phyloP scores from a whole-genome alignment of 2,113 vertebrate genomes.

The Tichodroma muraria region DNA sequence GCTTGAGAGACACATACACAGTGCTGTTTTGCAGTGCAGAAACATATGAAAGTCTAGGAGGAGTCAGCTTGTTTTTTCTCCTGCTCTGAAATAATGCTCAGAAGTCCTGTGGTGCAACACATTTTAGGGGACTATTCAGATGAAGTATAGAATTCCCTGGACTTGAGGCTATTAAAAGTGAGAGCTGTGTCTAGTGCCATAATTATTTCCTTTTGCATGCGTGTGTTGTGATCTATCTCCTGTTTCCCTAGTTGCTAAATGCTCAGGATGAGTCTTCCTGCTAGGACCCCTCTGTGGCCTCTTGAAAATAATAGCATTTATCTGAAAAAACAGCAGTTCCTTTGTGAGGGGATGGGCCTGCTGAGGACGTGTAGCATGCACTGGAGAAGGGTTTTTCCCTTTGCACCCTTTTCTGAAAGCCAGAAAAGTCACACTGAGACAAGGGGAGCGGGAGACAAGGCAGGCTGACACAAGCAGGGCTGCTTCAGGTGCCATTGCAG shows the following conservation, averaged over 20 bases:
- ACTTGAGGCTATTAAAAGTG: not conserved
- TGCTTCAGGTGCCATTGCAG: not conserved
- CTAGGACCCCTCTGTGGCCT: not conserved
- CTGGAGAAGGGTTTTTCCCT: not conserved
- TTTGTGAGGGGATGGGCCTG: not conserved
- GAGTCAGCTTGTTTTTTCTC: not conserved
- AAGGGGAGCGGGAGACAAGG: not conserved
- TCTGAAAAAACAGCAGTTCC: not conserved
- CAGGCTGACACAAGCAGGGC: not conserved
- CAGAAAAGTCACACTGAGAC: not conserved
- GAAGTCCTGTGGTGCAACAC: not conserved
- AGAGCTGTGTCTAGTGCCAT: not conserved
- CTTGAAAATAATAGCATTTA: not conserved
- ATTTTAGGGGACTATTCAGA: not conserved
- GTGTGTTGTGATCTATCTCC: not conserved
- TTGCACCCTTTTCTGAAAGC: not conserved
- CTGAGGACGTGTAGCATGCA: not conserved
- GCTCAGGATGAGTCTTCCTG: not conserved
- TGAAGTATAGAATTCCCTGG: not conserved
- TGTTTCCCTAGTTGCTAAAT: not conserved
- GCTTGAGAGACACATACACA: rapidly evolving
- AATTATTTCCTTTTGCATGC: not conserved
- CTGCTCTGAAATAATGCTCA: not conserved
- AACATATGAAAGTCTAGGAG: not conserved
- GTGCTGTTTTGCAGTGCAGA: not conserved